These are phyloP conservation scores for Platypus cylindrus DNA, from an alignment of 2,888 invertebrate species.

Conservation along the genomic window DNA sequence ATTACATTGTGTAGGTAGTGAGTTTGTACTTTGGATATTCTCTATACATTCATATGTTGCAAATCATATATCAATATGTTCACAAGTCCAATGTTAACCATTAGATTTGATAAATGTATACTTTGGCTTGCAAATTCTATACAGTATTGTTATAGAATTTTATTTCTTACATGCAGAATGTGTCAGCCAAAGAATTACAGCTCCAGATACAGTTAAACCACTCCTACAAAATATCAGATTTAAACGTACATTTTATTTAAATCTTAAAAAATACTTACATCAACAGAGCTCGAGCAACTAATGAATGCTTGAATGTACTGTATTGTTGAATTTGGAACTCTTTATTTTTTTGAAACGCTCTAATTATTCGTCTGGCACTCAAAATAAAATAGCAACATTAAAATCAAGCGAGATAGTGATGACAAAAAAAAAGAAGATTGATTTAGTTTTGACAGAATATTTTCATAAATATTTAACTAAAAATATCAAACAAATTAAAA, in stretches of 20 bases:
- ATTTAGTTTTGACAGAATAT: constrained; percentile 2
- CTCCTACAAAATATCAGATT: constrained; percentile 18
- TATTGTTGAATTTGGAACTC: constrained; percentile 27
- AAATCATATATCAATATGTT: too few relatives aligned
- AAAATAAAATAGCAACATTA: too few relatives aligned
- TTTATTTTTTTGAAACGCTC: constrained; percentile 14
- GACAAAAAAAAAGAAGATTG: constrained; percentile 5
- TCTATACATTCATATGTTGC: too few relatives aligned
- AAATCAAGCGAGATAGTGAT: constrained; percentile 9
- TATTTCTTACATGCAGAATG: constrained; percentile 2
- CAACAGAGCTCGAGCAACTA: constrained; percentile 20
- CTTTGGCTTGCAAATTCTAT: too few relatives aligned
- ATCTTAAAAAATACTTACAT: constrained; percentile 23
- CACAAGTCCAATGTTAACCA: too few relatives aligned
- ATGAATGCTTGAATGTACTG: constrained; percentile 28
- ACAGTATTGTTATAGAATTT: too few relatives aligned
- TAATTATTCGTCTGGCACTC: constrained; percentile 26
- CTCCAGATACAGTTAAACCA: constrained; percentile 17
- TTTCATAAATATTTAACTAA: too few relatives aligned
- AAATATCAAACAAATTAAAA: too few relatives aligned
- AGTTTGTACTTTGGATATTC: too few relatives aligned
- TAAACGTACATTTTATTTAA: too few relatives aligned
- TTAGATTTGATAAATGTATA: too few relatives aligned
- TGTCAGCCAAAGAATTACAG: constrained; percentile 16
- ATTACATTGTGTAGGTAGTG: too few relatives aligned